Evolutionary conservation across 2,888 invertebrate genomes (phyloP), one percentile per base, ranked within the genome.

Genomic region (Hoplodrina blanda): DNA sequence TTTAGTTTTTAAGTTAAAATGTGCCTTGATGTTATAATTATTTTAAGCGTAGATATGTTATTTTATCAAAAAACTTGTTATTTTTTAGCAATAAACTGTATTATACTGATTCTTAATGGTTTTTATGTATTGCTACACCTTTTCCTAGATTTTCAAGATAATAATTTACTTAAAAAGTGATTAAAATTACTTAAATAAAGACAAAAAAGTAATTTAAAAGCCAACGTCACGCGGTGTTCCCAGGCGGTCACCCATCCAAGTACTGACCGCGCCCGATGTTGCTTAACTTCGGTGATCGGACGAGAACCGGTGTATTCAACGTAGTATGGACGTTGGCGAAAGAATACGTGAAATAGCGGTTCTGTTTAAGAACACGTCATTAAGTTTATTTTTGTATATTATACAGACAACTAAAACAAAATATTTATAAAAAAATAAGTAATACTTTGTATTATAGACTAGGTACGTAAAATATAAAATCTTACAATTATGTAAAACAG

Each of bases 181-280:
- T n/a, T n/a, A n/a, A n/a, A n/a, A n/a, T n/a, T n/a, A n/a, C n/a
- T n/a, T n/a, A n/a, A n/a, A n/a, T n/a, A n/a, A n/a, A n/a, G n/a
- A n/a, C n/a, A n/a, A n/a, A n/a, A n/a, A n/a, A n/a, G n/a, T n/a
- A n/a, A n/a, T n/a, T n/a, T n/a, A n/a, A 74, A 79, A 85, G 87
- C 66, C 76, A 83, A 83, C 82, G 66, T 74, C 83, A 81, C 90
- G 91, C 82, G 89, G 91, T 91, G 90, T 91, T 91, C 91, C 91
- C 91, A 91, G 89, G 92, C 92, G 92, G 94, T 94, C 93, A 93
- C 93, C 93, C 94, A 94, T 94, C 91, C 91, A 92, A 92, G 92
- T 93, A 93, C 93, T 92, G 86, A 91, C 90, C 90, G 83, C 91
- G 91, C 92, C 93, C 93, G 90, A 93, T 89, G 92, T 91, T 92